phyloP scores from a whole-genome alignment of 2,888 invertebrate species.

The Deroplatys truncata region DNA sequence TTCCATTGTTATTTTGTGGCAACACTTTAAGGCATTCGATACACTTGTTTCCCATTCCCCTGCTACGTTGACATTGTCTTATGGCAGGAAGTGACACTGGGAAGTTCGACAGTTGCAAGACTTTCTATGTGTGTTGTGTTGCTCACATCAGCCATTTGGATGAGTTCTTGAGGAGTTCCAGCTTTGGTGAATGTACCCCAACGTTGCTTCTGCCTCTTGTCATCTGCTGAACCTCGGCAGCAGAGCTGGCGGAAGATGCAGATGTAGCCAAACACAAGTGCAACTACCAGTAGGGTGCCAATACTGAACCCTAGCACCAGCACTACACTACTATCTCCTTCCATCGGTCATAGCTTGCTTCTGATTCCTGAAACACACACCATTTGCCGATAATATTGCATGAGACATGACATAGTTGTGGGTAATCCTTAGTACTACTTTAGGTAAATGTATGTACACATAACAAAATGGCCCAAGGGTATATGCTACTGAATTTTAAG shows the following conservation, averaged over 20 bases:
- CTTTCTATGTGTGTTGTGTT: conserved; percentile 8
- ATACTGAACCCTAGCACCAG: background rate
- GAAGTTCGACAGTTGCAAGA: background rate
- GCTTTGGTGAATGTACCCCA: background rate
- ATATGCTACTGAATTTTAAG: too few species aligned
- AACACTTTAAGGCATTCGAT: background rate
- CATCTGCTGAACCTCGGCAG: conserved; percentile 49
- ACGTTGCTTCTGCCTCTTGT: conserved; percentile 38
- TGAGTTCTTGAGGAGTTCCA: conserved; percentile 39
- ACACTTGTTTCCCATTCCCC: background rate
- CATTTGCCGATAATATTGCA: too few species aligned
- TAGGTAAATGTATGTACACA: too few species aligned
- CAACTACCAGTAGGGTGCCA: conserved; percentile 57
- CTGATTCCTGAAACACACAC: background rate
- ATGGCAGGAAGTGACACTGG: background rate
- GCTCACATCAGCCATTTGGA: conserved; percentile 22
- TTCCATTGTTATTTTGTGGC: background rate
- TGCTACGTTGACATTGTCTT: background rate
- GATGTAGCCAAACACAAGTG: conserved; percentile 61
- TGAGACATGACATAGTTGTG: too few species aligned
- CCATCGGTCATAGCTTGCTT: background rate
- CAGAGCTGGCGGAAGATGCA: conserved; percentile 62
- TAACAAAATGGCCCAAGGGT: too few species aligned
- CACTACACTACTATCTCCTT: background rate
- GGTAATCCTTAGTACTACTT: too few species aligned